Evolutionary conservation across 2,113 vertebrate species (phyloP).

Genomic region (Phyllostomus hastatus): DNA sequence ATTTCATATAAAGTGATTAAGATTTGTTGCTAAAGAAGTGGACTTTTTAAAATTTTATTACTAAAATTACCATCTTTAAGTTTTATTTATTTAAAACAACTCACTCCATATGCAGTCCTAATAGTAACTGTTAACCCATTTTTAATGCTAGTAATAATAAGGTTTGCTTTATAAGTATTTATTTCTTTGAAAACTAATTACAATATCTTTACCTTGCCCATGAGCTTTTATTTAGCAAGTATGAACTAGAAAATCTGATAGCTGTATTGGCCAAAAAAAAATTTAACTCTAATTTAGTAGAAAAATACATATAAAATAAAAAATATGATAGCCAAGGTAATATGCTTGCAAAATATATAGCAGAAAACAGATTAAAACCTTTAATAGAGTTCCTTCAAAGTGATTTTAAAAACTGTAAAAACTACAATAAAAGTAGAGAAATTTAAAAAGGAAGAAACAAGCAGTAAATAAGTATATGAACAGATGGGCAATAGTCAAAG

Average conservation of each 20-base stretch:
- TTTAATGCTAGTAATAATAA: not conserved
- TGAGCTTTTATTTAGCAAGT: not conserved
- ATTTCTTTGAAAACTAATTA: not conserved
- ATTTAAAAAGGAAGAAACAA: not conserved
- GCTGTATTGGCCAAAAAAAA: not conserved
- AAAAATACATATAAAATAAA: not conserved
- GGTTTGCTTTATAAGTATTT: not conserved
- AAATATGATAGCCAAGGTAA: not conserved
- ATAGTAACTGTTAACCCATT: not conserved
- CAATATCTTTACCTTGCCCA: not conserved
- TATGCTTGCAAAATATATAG: not conserved
- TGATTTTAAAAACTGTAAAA: not conserved
- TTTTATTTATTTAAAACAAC: slow-evolving; percentile 10
- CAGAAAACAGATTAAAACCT: not conserved
- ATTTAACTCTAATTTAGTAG: not conserved
- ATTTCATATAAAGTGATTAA: not conserved
- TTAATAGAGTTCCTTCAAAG: not conserved
- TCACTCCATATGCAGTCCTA: not conserved
- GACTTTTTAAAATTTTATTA: not conserved
- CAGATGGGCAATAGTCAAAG: not conserved
- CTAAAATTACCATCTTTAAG: slow-evolving; percentile 6
- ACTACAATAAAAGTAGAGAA: not conserved
- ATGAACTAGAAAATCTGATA: slow-evolving; percentile 9
- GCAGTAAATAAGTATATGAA: not conserved
- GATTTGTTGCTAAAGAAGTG: not conserved